Percentiles rank a stretch among this genome's conserved stretches.
phyloP scores from a whole-genome alignment of 2,888 invertebrate genomes.

The Zaprionus obscuricornis region DNA sequence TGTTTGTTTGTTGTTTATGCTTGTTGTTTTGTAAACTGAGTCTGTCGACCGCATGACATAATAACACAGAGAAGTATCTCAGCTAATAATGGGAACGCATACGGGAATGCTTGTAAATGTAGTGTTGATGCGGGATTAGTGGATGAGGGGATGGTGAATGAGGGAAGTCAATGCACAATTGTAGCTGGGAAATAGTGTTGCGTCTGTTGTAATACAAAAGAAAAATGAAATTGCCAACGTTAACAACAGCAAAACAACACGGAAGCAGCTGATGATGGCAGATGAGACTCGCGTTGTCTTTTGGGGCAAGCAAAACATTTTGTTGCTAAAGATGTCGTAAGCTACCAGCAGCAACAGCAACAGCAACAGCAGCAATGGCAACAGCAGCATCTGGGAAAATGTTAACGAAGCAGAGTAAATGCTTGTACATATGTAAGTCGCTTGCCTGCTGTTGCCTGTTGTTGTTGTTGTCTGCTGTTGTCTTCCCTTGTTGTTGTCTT shows the following conservation, averaged over 20 bases:
- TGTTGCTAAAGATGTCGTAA: too few species aligned
- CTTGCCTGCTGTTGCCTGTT: too few species aligned
- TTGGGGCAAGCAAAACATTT: too few species aligned
- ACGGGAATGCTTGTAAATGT: too few species aligned
- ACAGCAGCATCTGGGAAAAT: constrained; percentile 44
- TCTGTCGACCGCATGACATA: constrained; percentile 60
- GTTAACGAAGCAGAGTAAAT: constrained; percentile 19
- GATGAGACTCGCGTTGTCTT: too few species aligned
- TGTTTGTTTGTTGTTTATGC: too few species aligned
- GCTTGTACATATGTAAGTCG: constrained; percentile 18
- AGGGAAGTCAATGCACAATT: too few species aligned
- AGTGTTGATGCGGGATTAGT: too few species aligned
- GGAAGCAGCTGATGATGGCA: too few species aligned
- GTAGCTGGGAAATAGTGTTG: not conserved
- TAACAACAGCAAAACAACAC: too few species aligned
- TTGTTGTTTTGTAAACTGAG: too few species aligned
- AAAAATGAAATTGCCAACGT: not conserved
- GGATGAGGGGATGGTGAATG: too few species aligned
- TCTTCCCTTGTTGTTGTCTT: not conserved
- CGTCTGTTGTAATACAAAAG: not conserved
- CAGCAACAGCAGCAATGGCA: constrained; percentile 1
- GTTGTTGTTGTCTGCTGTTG: constrained; percentile 21
- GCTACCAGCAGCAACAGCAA: not conserved
- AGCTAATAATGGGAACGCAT: not conserved
- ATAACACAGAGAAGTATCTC: constrained; percentile 42